Evolutionary conservation across 2,797 vertebrate genomes (phyloP).

Genomic region (Champsocephalus esox): DNA sequence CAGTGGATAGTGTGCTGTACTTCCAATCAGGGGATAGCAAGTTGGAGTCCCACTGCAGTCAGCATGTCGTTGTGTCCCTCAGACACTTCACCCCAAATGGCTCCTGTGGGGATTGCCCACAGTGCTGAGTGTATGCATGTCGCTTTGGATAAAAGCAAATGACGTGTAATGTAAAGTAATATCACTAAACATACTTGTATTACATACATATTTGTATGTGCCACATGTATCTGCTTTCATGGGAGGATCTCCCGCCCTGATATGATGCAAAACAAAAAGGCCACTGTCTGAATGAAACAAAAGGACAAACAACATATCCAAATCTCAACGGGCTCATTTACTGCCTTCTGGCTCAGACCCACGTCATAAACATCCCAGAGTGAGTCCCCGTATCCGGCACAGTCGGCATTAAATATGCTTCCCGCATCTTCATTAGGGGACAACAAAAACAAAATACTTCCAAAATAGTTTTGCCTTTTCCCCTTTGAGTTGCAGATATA

Average conservation of each 20-base stretch:
- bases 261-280: background rate
- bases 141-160: too few species aligned
- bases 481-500: too few species aligned
- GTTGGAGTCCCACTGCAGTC: too few species aligned
- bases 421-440: slow-evolving; percentile 7
- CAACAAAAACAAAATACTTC: background rate
- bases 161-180: background rate
- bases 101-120: too few species aligned
- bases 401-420: slow-evolving; percentile 4
- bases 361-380: slow-evolving; percentile 47
- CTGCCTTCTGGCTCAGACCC: slow-evolving; percentile 47
- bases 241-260: background rate
- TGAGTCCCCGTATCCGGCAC: slow-evolving; percentile 13
- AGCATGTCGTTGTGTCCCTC: too few species aligned
- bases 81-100: too few species aligned
- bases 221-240: background rate
- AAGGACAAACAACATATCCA: slow-evolving; percentile 42
- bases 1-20: too few species aligned
- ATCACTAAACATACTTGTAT: background rate
- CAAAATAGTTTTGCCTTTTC: slow-evolving; percentile 8
- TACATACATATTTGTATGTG: background rate
- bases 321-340: slow-evolving; percentile 43
- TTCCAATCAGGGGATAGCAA: too few species aligned
- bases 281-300: background rate
- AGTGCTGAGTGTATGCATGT: too few species aligned